Base-by-base conservation (phyloP, 2,888 invertebrate species). In the Torymus auratus region DNA sequence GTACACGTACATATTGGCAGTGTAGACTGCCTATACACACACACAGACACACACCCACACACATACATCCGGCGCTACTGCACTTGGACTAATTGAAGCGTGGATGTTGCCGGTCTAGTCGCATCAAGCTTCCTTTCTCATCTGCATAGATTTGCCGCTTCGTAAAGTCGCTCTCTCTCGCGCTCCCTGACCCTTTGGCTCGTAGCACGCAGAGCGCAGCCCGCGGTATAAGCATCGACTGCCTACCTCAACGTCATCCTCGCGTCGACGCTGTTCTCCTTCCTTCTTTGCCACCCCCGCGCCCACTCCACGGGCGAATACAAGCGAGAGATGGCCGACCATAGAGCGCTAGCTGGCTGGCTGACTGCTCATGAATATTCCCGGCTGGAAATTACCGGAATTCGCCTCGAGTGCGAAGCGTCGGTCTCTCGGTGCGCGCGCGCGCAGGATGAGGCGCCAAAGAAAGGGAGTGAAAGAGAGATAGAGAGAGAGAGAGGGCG, bases 351-450 rank as follows among this genome's bases (percentile, higher is more conserved):
- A 14, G 52, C 23, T 84, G 84, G 81, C 82, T 83, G 83, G 52
- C 23, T 84, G 84, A 80, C 82, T 83, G 83, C 86, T 89, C 89
- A 89, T 89, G 89, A 89, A 90, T 90, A 90, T 89, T 90, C 89
- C 84, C 81, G 83, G 83, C 83, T 84, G 28, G 83, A 86, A 89
- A 89, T 89, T 88, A 86, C 86, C 86, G 84, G 88, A 87, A 88
- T 88, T 87, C 28, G 28, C 87, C 88, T 87, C 87, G 86, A 84
- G 85, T 84, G 85, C 82, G 85, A 23, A 80, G 85, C 83, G 83
- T 82, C 83, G 28, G 28, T 28, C 28, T 28, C 28, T 7, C 28
- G 28, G 28, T 28, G 28, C 28, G 3, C 3, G 28, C 3, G 28
- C 28, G 28, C 28, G 28, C 7, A 7, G 23, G 67, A 17, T 3